Conservation (phyloP, 2,113 vertebrate genomes). For the Syngnathoides biaculeatus region DNA sequence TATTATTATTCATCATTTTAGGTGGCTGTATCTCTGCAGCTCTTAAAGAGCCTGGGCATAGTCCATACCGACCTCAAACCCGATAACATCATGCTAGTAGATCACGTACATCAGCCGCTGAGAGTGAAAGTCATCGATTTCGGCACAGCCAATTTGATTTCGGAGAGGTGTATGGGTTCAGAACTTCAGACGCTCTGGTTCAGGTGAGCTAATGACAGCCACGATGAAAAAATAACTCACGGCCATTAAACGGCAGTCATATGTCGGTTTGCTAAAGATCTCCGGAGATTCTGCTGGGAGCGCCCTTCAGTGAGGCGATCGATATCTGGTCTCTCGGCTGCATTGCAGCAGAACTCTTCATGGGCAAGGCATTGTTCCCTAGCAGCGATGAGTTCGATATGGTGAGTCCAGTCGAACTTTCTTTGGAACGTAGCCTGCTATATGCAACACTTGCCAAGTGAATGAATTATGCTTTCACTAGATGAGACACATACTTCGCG, state of each 20-base stretch:
- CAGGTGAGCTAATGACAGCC: neutral
- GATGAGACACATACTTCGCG: constrained; percentile 10
- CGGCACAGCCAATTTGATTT: constrained; percentile 3
- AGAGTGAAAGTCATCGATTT: constrained; percentile 10
- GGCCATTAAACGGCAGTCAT: neutral
- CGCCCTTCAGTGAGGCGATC: constrained; percentile 7
- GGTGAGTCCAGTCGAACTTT: neutral
- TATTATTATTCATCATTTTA: neutral
- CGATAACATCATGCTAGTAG: constrained; percentile 11
- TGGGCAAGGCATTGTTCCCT: constrained; percentile 5
- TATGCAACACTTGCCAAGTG: neutral
- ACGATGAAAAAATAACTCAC: neutral
- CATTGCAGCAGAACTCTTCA: constrained; percentile 6
- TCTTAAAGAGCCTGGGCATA: constrained; percentile 2
- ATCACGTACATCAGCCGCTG: constrained; percentile 2
- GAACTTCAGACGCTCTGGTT: constrained; percentile 14
- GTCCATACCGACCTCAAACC: constrained; percentile 14
- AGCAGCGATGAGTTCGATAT: constrained; percentile 8
- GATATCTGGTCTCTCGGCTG: constrained; percentile 12
- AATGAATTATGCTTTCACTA: neutral
- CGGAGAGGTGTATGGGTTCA: neutral
- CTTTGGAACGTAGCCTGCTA: neutral
- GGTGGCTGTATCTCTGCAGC: constrained; percentile 8
- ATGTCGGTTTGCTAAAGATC: neutral
- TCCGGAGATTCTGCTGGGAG: constrained; percentile 8